These are phyloP conservation scores for Aplocera efformata DNA, from an alignment of 2,888 invertebrate species.

Conservation along the genomic window DNA sequence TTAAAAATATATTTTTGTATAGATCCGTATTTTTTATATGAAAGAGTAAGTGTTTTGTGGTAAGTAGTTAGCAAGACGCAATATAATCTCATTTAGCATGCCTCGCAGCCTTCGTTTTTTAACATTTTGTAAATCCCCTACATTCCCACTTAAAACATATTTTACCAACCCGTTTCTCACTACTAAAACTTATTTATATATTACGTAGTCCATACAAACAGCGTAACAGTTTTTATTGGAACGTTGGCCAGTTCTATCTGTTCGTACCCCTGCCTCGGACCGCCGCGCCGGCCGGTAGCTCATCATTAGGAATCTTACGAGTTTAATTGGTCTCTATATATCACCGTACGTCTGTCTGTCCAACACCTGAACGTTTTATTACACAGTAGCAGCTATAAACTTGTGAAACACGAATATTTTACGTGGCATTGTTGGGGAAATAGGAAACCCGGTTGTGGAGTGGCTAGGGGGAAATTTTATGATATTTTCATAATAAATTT, in stretches of 20 bases:
- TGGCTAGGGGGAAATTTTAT: constrained; percentile 11
- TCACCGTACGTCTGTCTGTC: constrained; percentile 54
- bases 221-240: no score
- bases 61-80: no score
- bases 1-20: no score
- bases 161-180: no score
- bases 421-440: constrained; percentile 29
- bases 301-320: constrained; percentile 66
- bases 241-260: constrained; percentile 21
- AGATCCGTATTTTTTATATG: no score
- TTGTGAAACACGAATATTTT: constrained; percentile 62
- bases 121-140: no score
- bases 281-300: constrained; percentile 56
- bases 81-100: no score
- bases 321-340: constrained; percentile 71
- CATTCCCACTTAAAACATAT: no score
- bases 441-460: constrained; percentile 13
- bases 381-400: constrained; percentile 71
- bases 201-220: no score
- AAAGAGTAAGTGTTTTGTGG: no score
- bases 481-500: background rate
- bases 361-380: constrained; percentile 50
- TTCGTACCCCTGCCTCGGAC: constrained; percentile 27
- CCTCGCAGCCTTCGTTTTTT: no score
- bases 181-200: no score